Evolutionary conservation across 92 coral and sea anemone genomes (phyloP).

Genomic region (Phenganax marumi): DNA sequence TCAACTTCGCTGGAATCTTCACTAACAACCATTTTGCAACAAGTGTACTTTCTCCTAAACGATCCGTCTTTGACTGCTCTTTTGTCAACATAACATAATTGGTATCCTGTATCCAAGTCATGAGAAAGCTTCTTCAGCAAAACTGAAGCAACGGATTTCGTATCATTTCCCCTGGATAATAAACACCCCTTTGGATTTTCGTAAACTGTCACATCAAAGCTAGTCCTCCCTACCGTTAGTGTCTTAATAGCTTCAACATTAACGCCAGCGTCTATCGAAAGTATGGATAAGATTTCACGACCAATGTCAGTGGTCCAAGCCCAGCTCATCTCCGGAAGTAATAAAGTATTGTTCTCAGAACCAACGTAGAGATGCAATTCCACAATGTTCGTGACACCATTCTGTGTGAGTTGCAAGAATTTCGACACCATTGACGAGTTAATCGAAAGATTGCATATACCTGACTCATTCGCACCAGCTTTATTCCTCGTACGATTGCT

Average conservation of each 20-base stretch:
- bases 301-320: conserved; percentile 4
- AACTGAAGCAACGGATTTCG: neutral
- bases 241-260: neutral
- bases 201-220: neutral
- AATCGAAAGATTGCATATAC: neutral
- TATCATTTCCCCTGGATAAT: neutral
- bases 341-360: neutral
- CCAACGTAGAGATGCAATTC: neutral
- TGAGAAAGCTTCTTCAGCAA: neutral
- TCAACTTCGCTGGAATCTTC: neutral
- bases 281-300: conserved; percentile 1
- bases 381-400: neutral
- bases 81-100: neutral
- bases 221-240: neutral
- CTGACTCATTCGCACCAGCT: too few relatives aligned
- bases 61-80: neutral
- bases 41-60: neutral
- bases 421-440: neutral
- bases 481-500: neutral
- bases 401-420: neutral
- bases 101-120: neutral
- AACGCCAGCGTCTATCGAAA: neutral
- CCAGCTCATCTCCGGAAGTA: neutral
- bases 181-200: conserved; percentile 6
- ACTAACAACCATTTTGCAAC: neutral